Conservation (phyloP, 2,797 vertebrate genomes). For the Tympanoctomys barrerae region DNA sequence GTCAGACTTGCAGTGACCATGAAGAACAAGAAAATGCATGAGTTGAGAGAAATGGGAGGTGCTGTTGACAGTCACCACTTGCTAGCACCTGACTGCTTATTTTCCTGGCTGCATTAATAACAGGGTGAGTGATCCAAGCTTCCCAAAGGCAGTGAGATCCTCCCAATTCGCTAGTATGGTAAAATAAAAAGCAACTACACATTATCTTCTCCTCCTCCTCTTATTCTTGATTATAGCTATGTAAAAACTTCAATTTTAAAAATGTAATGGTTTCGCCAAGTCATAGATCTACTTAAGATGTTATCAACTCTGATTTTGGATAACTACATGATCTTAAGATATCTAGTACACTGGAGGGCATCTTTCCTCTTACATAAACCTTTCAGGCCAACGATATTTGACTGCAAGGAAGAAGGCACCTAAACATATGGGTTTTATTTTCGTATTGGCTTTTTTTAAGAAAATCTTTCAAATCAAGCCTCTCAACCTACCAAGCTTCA, state of each 20-base stretch:
- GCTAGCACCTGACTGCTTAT: background rate
- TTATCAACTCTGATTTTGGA: slow-evolving; percentile 61
- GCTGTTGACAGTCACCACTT: background rate
- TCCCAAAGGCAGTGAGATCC: background rate
- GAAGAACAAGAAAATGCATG: background rate
- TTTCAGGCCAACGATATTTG: slow-evolving; percentile 30
- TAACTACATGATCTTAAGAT: slow-evolving; percentile 57
- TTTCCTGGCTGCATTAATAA: slow-evolving; percentile 17
- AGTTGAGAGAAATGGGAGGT: background rate
- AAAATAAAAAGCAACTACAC: slow-evolving; percentile 3
- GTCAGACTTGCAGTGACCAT: background rate
- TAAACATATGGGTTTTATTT: slow-evolving; percentile 39
- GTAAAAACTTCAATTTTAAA: slow-evolving; percentile 13
- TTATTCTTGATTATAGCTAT: slow-evolving; percentile 34
- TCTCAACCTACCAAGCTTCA: background rate
- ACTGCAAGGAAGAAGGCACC: slow-evolving; percentile 4
- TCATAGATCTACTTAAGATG: slow-evolving; percentile 62
- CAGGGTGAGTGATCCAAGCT: background rate
- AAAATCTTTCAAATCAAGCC: background rate
- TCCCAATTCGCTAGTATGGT: background rate
- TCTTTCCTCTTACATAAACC: slow-evolving; percentile 20
- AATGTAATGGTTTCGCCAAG: slow-evolving; percentile 31
- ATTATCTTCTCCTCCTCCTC: background rate
- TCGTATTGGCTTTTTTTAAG: slow-evolving; percentile 26
- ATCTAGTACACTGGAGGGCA: slow-evolving; percentile 14